Evolutionary conservation across 2,113 vertebrate species (phyloP).

Genomic region (Mormyrus iriodes): DNA sequence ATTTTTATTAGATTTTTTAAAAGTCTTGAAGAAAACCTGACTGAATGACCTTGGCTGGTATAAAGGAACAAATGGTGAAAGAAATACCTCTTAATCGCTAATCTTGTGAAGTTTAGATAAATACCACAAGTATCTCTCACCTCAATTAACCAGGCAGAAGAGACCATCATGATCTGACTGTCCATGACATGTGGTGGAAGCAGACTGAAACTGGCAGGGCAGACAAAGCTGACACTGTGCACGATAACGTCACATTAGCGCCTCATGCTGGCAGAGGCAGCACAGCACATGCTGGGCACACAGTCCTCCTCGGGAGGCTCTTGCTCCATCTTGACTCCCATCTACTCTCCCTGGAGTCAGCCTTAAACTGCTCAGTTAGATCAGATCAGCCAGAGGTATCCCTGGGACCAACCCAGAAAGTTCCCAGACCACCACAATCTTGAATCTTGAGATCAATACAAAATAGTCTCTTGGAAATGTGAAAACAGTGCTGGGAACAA

Average conservation of each 20-base stretch:
- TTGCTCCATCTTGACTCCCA: not conserved
- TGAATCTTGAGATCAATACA: not conserved
- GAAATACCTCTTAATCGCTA: slow-evolving; percentile 69
- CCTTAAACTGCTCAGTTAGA: not conserved
- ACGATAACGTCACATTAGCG: not conserved
- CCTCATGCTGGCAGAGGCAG: not conserved
- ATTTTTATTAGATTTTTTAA: slow-evolving; percentile 69
- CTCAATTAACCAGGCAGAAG: slow-evolving; percentile 69
- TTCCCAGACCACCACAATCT: not conserved
- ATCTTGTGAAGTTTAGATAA: slow-evolving; percentile 63
- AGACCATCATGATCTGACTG: slow-evolving; percentile 71
- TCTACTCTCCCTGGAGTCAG: not conserved
- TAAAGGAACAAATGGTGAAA: slow-evolving; percentile 54
- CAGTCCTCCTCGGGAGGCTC: not conserved
- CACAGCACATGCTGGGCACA: not conserved
- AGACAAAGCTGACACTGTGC: not conserved
- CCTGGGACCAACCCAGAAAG: not conserved
- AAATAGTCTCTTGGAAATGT: not conserved
- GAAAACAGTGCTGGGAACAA: not conserved
- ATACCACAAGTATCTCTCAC: slow-evolving; percentile 80
- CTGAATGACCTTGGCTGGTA: slow-evolving; percentile 71
- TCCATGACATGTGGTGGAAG: slow-evolving; percentile 55
- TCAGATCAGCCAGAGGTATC: not conserved
- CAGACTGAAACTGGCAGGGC: slow-evolving; percentile 12
- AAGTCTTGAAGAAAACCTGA: slow-evolving; percentile 66